Percentiles rank a stretch among this genome's conserved stretches.
Evolutionary conservation across 2,888 invertebrate species (phyloP).

Genomic region (Drosophila histrio): DNA sequence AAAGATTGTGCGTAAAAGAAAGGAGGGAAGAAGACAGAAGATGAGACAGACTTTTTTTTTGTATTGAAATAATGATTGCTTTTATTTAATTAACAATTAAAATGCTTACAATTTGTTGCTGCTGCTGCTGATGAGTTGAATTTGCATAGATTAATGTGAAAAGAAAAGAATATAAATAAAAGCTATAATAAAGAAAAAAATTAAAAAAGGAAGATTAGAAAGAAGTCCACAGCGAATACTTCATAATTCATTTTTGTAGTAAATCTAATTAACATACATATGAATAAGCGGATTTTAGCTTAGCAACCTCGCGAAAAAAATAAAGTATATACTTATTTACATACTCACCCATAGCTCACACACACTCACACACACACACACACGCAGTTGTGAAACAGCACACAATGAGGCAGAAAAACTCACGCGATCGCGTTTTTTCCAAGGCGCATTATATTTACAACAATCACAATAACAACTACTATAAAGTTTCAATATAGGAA

Average conservation of each 20-base stretch:
- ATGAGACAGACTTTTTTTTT: neutral
- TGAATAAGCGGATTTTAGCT: constrained; percentile 64
- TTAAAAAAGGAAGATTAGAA: constrained; percentile 28
- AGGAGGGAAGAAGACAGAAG: constrained; percentile 9
- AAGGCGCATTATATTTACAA: constrained; percentile 8
- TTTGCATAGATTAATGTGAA: constrained; percentile 60
- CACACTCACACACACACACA: constrained; percentile 10
- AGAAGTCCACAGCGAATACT: constrained; percentile 30
- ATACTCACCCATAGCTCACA: constrained; percentile 27
- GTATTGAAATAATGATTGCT: constrained; percentile 19
- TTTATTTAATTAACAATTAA: constrained; percentile 60
- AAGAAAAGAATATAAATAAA: constrained; percentile 16
- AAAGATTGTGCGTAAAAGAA: constrained; percentile 19
- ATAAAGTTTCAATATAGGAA: constrained; percentile 21
- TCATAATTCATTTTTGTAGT: constrained; percentile 54
- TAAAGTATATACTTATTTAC: constrained; percentile 26
- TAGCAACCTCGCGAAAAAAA: constrained; percentile 41
- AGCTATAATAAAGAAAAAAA: constrained; percentile 18
- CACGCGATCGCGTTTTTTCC: constrained; percentile 67
- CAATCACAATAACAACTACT: constrained; percentile 11
- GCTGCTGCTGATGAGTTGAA: constrained; percentile 1
- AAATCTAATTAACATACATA: constrained; percentile 76
- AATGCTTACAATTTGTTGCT: constrained; percentile 24
- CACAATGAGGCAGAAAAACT: constrained; percentile 49
- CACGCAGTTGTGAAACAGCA: constrained; percentile 34